These are phyloP conservation scores for Sinelater perroti DNA, from an alignment of 2,888 invertebrate species.

Conservation along the genomic window DNA sequence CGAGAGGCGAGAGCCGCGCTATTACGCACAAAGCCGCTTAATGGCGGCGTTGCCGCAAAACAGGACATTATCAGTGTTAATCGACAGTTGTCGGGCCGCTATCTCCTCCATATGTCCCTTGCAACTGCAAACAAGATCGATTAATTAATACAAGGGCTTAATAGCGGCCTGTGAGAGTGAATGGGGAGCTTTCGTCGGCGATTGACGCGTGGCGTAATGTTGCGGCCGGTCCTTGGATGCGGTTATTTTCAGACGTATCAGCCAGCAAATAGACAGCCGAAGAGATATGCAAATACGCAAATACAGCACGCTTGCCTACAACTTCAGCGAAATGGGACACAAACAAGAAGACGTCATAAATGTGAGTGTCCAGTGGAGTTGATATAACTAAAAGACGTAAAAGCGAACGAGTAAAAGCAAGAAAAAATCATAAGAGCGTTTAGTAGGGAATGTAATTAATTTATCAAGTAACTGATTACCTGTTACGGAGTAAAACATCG, in stretches of 20 bases:
- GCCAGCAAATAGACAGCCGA: not conserved
- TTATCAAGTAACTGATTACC: no score
- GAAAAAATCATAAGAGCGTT: no score
- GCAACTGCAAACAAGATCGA: constrained; percentile 18
- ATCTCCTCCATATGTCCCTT: constrained; percentile 27
- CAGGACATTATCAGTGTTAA: constrained; percentile 22
- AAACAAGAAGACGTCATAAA: no score
- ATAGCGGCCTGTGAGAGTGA: constrained; percentile 8
- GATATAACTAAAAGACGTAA: no score
- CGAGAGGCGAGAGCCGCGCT: not conserved
- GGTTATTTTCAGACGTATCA: not conserved
- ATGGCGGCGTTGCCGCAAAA: constrained; percentile 4
- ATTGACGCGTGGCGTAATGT: constrained; percentile 7
- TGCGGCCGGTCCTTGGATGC: not conserved
- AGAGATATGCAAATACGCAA: not conserved
- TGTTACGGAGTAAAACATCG: no score
- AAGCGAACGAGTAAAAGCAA: no score
- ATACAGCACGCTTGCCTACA: no score
- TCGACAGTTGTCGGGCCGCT: constrained; percentile 20
- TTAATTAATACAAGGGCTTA: constrained; percentile 24
- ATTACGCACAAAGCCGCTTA: constrained; percentile 5
- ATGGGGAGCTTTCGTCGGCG: constrained; percentile 1
- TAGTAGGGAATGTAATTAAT: no score
- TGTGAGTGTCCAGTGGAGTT: no score
- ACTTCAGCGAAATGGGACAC: no score